These are phyloP conservation scores for Lepidurus couesii DNA, from an alignment of 1,140 invertebrate genomes.

Conservation along the genomic window DNA sequence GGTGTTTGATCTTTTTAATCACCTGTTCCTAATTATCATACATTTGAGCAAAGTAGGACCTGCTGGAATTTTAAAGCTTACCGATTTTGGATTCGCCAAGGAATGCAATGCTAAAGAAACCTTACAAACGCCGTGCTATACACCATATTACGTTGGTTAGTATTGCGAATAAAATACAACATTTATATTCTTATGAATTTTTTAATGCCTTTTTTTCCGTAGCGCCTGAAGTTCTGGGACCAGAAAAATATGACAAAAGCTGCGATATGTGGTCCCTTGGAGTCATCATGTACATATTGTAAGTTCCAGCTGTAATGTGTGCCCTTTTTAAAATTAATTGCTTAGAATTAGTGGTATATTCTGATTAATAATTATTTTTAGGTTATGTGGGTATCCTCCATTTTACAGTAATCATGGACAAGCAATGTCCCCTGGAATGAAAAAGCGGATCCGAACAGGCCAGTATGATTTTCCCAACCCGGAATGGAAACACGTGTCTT, in stretches of 20 bases:
- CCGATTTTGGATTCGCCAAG: constrained; percentile 99
- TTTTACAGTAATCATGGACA: constrained; percentile 96
- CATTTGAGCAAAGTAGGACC: constrained; percentile 37
- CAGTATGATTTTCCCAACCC: constrained; percentile 95
- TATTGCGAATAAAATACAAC: constrained; percentile 34
- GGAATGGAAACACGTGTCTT: constrained; percentile 91
- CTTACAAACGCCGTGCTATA: constrained; percentile 95
- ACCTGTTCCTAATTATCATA: not conserved
- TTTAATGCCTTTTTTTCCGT: constrained; percentile 41
- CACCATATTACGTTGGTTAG: constrained; percentile 93
- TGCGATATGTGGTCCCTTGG: constrained; percentile 98
- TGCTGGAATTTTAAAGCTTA: constrained; percentile 80
- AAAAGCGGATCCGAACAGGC: constrained; percentile 88
- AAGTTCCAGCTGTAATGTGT: constrained; percentile 48
- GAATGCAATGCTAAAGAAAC: constrained; percentile 78
- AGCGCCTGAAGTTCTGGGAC: constrained; percentile 92
- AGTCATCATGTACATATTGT: constrained; percentile 97
- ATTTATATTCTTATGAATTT: not conserved
- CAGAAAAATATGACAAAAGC: constrained; percentile 96
- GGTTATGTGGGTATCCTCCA: constrained; percentile 93
- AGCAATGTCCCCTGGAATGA: constrained; percentile 99
- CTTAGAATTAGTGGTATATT: not conserved
- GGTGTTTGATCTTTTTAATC: not conserved
- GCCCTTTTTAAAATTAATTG: constrained; percentile 14
- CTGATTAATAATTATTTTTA: constrained; percentile 41